Percentiles rank a stretch among this genome's conserved stretches.
Evolutionary conservation across 2,888 invertebrate species (phyloP).

Genomic region (Perizoma flavofasciatum): DNA sequence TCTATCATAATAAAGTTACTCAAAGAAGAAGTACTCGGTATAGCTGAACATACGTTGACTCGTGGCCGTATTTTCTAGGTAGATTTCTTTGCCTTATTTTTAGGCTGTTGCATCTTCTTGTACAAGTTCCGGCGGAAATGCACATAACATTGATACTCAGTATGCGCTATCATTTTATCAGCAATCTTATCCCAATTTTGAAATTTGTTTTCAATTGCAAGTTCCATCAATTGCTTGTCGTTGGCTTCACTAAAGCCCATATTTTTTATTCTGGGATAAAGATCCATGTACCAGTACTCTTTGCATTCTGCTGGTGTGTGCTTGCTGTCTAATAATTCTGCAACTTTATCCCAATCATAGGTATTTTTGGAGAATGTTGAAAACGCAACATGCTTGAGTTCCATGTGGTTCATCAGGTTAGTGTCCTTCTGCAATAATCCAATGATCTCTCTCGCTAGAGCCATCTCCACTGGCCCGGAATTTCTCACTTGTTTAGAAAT

Average conservation of each 20-base stretch:
- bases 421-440: conserved; percentile 14
- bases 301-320: conserved; percentile 17
- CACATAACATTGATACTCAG: conserved; percentile 22
- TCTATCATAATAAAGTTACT: too few species aligned
- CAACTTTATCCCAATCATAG: conserved; percentile 18
- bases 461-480: not conserved
- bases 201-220: conserved; percentile 8
- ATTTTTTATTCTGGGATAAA: conserved; percentile 17
- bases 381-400: conserved; percentile 13
- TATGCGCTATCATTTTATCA: conserved; percentile 8
- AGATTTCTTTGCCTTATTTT: not conserved
- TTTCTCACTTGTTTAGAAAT: not conserved
- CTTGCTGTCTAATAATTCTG: conserved; percentile 1
- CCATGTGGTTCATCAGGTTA: conserved; percentile 9
- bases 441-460: conserved; percentile 5
- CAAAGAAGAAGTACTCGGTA: too few species aligned
- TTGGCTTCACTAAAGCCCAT: conserved; percentile 9
- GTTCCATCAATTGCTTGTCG: conserved; percentile 6
- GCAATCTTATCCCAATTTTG: conserved; percentile 18
- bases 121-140: conserved; percentile 20
- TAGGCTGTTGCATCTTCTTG: not conserved
- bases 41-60: not conserved
- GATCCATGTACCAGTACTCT: conserved; percentile 22
- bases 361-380: conserved; percentile 9
- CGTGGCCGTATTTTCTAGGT: not conserved